Percentiles rank a stretch among this genome's conserved stretches.
Evolutionary conservation across 2,888 invertebrate species (phyloP).

Genomic region (Nowickia ferox): DNA sequence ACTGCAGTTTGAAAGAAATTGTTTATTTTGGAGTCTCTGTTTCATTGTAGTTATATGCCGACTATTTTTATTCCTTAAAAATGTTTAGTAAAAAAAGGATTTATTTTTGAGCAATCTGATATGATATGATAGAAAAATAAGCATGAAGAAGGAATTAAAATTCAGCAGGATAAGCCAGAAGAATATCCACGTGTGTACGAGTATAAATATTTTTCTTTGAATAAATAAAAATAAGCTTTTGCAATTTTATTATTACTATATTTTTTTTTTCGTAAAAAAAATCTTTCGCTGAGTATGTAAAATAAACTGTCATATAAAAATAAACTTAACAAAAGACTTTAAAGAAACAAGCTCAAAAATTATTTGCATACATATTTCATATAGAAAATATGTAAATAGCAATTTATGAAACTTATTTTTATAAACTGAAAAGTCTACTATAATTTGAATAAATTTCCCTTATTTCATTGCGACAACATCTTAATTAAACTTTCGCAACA

Average conservation of each 20-base stretch:
- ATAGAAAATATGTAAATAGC: not conserved
- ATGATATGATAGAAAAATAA: constrained; percentile 48
- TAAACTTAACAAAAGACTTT: too few species aligned
- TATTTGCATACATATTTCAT: not conserved
- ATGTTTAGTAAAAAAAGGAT: constrained; percentile 31
- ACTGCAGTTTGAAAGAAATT: too few species aligned
- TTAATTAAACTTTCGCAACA: constrained; percentile 75
- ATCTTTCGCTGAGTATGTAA: too few species aligned
- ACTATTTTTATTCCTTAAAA: not conserved
- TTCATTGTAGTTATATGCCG: not conserved
- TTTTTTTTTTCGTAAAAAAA: too few species aligned
- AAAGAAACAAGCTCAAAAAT: not conserved
- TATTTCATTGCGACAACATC: constrained; percentile 61
- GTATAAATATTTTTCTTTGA: not conserved
- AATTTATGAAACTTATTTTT: not conserved
- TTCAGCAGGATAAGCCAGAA: not conserved
- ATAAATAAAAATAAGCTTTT: too few species aligned
- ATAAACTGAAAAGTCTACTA: constrained; percentile 43
- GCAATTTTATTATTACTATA: too few species aligned
- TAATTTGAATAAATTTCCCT: constrained; percentile 68
- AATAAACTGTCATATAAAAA: too few species aligned
- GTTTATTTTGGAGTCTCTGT: constrained; percentile 1
- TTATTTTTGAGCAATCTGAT: constrained; percentile 73
- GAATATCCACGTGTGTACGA: not conserved
- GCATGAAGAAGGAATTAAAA: constrained; percentile 26